Evolutionary conservation across 2,888 invertebrate genomes (phyloP), one percentile per base, ranked within the genome.

Genomic region (Drosophila neutralis): DNA sequence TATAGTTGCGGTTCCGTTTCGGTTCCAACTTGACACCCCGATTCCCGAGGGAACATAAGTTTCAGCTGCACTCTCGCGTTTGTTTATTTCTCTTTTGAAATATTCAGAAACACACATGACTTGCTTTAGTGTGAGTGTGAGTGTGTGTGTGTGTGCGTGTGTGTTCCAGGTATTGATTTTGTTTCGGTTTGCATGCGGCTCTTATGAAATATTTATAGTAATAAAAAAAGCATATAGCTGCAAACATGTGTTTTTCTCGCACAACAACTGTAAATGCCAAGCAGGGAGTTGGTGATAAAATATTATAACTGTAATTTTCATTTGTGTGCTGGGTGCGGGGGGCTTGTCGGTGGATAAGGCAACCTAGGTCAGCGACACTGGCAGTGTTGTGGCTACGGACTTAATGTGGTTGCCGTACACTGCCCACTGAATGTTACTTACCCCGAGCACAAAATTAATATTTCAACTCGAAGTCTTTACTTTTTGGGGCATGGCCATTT

Each of bases 151-250:
- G 29, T 31, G 7, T 4, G 31, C 45, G 68, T 57, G 61, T 51
- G 24, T 60, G 38, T 51, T 84, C 73, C 87, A 77, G 81, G 63
- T 87, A 87, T 87, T 89, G 87, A 87, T 87, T 87, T 87, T 87
- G 72, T 61, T 81, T 29, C 78, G 70, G 84, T 79, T 80, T 76
- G 78, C 87, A 84, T 84, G 77, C 77, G 87, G 87, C 79, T 81
- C 61, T 78, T 83, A 83, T 89, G 73, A 89, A 87, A 87, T 89
- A 87, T 87, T 89, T 75, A 87, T 87, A 73, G 60, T 67, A 63
- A 74, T 75, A 86, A 54, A 40, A 79, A 60, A 67, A 62, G 69
- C 27, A 27, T 77, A 80, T 76, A 77, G 73, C 69, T 58, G 67
- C 72, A 67, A 79, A 73, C 74, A 80, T 72, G 74, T 73, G 73